phyloP scores from a whole-genome alignment of 2,113 vertebrate species.

The Myotis lucifugus region DNA sequence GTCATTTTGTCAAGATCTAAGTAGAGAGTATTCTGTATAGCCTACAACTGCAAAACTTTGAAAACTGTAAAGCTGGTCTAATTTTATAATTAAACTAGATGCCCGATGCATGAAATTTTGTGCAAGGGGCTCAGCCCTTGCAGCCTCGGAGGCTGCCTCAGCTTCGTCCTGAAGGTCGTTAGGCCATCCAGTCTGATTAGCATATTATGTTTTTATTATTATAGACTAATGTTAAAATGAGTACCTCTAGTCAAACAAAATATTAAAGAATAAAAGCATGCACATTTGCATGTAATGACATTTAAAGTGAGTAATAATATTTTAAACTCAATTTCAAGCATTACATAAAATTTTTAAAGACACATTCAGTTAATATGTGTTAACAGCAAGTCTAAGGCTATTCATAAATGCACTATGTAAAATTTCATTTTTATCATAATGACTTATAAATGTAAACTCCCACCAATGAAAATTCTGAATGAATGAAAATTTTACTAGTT shows the following conservation, averaged over 20 bases:
- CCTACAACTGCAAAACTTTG: neutral
- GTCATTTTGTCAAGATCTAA: neutral
- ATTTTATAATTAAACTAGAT: slow-evolving; percentile 40
- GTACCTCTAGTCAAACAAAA: slow-evolving; percentile 59
- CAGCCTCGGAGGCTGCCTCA: too few relatives aligned
- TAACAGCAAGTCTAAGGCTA: slow-evolving; percentile 60
- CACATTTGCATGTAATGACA: slow-evolving; percentile 24
- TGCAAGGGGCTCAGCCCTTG: too few relatives aligned
- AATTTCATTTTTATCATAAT: slow-evolving; percentile 72
- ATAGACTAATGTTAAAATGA: slow-evolving; percentile 25
- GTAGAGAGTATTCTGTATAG: neutral
- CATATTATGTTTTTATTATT: too few relatives aligned
- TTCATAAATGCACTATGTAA: slow-evolving; percentile 60
- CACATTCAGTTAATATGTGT: slow-evolving; percentile 41
- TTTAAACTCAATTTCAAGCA: slow-evolving; percentile 55
- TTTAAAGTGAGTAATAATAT: slow-evolving; percentile 65
- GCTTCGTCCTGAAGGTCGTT: too few relatives aligned
- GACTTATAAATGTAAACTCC: slow-evolving; percentile 59
- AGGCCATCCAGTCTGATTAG: too few relatives aligned
- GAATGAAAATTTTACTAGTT: slow-evolving; percentile 33
- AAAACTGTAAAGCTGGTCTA: slow-evolving; percentile 36
- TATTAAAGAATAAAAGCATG: slow-evolving; percentile 66
- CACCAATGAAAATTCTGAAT: slow-evolving; percentile 62
- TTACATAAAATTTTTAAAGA: slow-evolving; percentile 68
- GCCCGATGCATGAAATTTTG: too few relatives aligned